Base-by-base conservation (phyloP, 2,797 vertebrate species). In the Glyptemys insculpta region DNA sequence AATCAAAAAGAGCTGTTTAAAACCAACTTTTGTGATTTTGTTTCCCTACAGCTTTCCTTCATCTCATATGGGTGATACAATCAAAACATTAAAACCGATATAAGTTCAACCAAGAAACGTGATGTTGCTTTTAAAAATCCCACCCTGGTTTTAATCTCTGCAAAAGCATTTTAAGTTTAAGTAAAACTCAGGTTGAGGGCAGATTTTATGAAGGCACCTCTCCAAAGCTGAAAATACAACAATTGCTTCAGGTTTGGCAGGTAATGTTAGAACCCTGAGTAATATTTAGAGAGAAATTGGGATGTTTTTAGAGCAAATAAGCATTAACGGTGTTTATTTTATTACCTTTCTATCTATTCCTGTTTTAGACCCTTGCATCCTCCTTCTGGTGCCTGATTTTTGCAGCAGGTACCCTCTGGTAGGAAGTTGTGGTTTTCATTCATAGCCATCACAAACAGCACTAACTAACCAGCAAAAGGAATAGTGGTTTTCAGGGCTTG, bases 251-350 rank as follows among this genome's bases (percentile, higher is more conserved):
- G 21, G 86, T 41, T 16, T 62, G 44, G n/a, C 6, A 87, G 11
- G 27, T 82, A 81, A 84, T 81, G 4, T 53, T 80, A 86, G 11
- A 87, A 80, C 52, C 57, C 79, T 31, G 7, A 89, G 59, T 74
- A 85, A 85, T 74, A 81, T 3, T 79, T 68, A 44, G 19, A 31
- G 8, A 85, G 6, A 11, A 86, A 7, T 68, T 80, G 49, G 12
- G n/a, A 92, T 91, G 4, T 91, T 88, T 85, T 50, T 57, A 65
- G n/a, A 92, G 81, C 5, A 91, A 92, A 92, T 76, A 2, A 79
- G 49, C 76, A 50, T 87, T 93, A 88, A 2, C 57, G 72, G 14
- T 49, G n/a, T 85, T 91, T 90, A 34, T 95, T 95, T 96, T 90
- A 54, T 57, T 92, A 82, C 19, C 44, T 74, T 80, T 4, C 74